These are phyloP conservation scores for Enteromius viviparus DNA, from an alignment of 2,797 vertebrate species.

Conservation along the genomic window DNA sequence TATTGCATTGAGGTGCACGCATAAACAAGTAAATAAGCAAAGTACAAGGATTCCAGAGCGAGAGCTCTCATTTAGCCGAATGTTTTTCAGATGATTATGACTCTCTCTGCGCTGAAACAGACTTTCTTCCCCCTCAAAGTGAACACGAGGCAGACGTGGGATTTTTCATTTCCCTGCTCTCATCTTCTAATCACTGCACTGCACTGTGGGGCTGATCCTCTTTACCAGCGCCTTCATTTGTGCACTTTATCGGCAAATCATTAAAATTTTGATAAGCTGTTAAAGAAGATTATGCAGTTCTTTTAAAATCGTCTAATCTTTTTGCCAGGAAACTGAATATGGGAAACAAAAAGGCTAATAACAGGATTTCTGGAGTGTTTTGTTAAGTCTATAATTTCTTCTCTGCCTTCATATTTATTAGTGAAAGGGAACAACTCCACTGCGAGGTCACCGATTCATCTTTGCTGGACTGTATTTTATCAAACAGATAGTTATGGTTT, in stretches of 20 bases:
- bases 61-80: constrained; percentile 69
- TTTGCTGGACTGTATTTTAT: not conserved
- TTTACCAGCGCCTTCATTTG: constrained; percentile 86
- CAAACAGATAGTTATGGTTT: not conserved
- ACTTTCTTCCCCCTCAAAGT: constrained; percentile 74
- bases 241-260: constrained; percentile 86
- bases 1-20: constrained; percentile 56
- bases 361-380: constrained; percentile 70
- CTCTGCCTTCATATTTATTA: constrained; percentile 56
- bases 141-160: constrained; percentile 80
- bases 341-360: constrained; percentile 77
- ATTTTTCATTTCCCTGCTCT: constrained; percentile 83
- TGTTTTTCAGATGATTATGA: constrained; percentile 78
- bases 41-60: constrained; percentile 68
- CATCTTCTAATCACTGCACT: constrained; percentile 85
- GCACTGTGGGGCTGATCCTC: constrained; percentile 84
- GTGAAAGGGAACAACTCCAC: constrained; percentile 55
- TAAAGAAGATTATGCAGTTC: constrained; percentile 84
- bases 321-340: constrained; percentile 68
- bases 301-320: constrained; percentile 83
- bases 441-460: constrained; percentile 17
- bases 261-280: constrained; percentile 88
- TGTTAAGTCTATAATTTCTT: constrained; percentile 62
- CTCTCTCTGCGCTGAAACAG: constrained; percentile 75
- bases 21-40: constrained; percentile 73